Base-by-base conservation (phyloP, 2,113 vertebrate species). In the Gymnocephalus cernua region DNA sequence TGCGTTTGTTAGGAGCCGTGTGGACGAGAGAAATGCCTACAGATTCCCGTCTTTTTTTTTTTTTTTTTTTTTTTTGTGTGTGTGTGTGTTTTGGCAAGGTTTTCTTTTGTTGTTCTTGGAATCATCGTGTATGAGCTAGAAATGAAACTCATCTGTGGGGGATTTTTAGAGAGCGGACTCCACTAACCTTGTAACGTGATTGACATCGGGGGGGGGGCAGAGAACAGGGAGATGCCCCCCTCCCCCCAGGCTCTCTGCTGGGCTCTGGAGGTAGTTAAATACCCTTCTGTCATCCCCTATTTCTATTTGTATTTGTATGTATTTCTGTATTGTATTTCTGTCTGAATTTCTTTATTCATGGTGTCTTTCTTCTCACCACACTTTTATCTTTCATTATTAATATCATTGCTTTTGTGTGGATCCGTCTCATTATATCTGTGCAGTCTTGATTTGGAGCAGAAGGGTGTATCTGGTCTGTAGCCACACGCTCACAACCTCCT, bases 131-230 rank as follows among this genome's bases (percentile, higher is more conserved):
- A 78, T 90, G 80, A 84, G 58, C 66, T 56, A 38, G 58, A 92
- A 93, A 93, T 93, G 14, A 85, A 89, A 91, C n/a, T 91, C 84
- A 74, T 90, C 82, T 92, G 86, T 66, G 76, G 48, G 65, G 64
- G 50, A 47, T 76, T 84, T 86, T 80, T 62, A 27, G 25, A 25
- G 65, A 61, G 11, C 10, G 38, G 12, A 3, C 56, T 44, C 64
- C 21, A 3, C 38, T 41, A 41, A 41, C 45, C 69, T 66, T 15
- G 6, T 63, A 74, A 25, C 10, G 47, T 91, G 82, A 92, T 75
- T 84, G 86, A 91, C 90, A 90, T 69, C 38, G 19, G 77, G 76
- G 70, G 19, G 77, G 76, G 70, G 57, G 70, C 59, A 70, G 65
- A 76, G 0, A 73, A 85, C 68, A 51, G 53, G 68, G 29, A 58